These are phyloP conservation scores for Onychomys torridus DNA, from an alignment of 2,797 vertebrate species.

Conservation along the genomic window DNA sequence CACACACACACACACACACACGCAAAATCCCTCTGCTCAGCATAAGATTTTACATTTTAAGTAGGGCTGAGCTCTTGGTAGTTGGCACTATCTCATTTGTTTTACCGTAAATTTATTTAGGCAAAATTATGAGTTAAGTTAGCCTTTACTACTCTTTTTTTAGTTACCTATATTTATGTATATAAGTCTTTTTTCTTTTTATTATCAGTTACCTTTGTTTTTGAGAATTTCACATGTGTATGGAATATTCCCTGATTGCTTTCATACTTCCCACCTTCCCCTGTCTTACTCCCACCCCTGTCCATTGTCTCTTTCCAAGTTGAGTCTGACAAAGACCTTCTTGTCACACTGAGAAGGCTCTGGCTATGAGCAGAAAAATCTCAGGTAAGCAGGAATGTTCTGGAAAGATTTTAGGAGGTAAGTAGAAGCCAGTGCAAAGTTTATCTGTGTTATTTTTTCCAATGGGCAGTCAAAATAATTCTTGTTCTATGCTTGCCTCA, in stretches of 20 bases:
- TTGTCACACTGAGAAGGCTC: background rate
- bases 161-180: background rate
- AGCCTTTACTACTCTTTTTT: background rate
- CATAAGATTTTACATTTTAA: background rate
- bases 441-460: slow-evolving; percentile 58
- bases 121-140: background rate
- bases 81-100: background rate
- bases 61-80: background rate
- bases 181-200: background rate
- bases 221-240: background rate
- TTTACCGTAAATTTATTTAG: background rate
- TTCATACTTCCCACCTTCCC: background rate
- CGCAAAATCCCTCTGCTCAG: background rate
- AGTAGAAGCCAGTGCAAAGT: background rate
- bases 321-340: background rate
- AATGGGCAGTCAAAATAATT: slow-evolving; percentile 13
- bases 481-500: background rate
- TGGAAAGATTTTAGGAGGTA: slow-evolving; percentile 41
- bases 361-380: background rate
- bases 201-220: background rate
- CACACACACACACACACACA: background rate
- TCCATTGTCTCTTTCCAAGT: background rate
- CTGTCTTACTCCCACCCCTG: background rate
- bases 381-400: slow-evolving; percentile 48
- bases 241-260: background rate